Conservation (phyloP, 2,797 vertebrate genomes). For the Diplodus sargus region DNA sequence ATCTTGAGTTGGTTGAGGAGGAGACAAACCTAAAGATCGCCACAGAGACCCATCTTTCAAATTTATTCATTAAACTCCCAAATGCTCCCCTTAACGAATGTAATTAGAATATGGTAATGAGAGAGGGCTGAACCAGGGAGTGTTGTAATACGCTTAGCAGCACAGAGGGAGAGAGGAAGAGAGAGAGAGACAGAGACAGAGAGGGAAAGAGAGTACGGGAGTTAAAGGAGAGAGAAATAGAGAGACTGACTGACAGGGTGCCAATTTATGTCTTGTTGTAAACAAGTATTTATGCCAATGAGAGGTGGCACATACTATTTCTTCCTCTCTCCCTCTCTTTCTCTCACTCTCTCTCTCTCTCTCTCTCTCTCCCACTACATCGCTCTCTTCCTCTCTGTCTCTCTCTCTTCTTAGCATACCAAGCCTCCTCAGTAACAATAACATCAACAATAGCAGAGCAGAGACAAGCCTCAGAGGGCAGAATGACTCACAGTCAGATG, state of each 20-base stretch:
- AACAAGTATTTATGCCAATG: constrained; percentile 84
- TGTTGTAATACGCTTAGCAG: constrained; percentile 84
- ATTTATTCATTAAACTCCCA: constrained; percentile 87
- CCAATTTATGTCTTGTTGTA: constrained; percentile 86
- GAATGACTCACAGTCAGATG: constrained; percentile 69
- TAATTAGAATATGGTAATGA: constrained; percentile 90
- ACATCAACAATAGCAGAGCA: constrained; percentile 68
- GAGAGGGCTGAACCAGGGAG: constrained; percentile 86
- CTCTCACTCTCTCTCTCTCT: constrained; percentile 24
- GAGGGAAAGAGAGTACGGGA: constrained; percentile 67
- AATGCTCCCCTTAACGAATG: constrained; percentile 85
- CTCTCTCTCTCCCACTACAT: constrained; percentile 5
- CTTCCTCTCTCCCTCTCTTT: constrained; percentile 30
- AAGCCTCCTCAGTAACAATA: constrained; percentile 73
- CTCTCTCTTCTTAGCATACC: constrained; percentile 56
- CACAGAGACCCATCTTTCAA: constrained; percentile 81
- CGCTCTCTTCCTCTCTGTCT: constrained; percentile 19
- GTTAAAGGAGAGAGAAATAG: constrained; percentile 74
- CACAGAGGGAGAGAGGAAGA: constrained; percentile 70
- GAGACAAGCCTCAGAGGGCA: constrained; percentile 67
- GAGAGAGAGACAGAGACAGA: constrained; percentile 59
- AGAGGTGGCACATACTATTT: constrained; percentile 78
- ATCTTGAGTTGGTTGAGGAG: constrained; percentile 64
- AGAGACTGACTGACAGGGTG: constrained; percentile 84
- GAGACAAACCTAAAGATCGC: constrained; percentile 82